Conservation (phyloP, 1,140 invertebrate species). For the Trissolcus basalis region DNA sequence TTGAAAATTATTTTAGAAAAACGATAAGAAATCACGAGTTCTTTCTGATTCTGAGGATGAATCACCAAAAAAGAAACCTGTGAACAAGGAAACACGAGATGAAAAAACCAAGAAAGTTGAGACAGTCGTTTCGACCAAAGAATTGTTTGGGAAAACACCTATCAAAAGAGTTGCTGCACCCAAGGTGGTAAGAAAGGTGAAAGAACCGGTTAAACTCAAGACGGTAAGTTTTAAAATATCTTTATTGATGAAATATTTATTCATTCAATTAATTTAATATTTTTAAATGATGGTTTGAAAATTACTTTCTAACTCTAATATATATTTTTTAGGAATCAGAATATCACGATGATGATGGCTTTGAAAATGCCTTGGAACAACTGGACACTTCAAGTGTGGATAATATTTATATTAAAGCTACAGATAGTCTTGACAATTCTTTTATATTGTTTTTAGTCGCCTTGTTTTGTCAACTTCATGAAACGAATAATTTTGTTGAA, state of each 20-base stretch:
- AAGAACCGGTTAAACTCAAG: not conserved
- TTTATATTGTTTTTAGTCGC: not conserved
- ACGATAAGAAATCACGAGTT: slow-evolving; percentile 4
- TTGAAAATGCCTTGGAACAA: slow-evolving; percentile 80
- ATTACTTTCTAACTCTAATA: too few species aligned
- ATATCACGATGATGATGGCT: slow-evolving; percentile 82
- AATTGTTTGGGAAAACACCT: slow-evolving; percentile 73
- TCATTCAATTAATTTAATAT: too few species aligned
- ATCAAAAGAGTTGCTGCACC: slow-evolving; percentile 64
- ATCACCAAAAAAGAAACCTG: slow-evolving; percentile 25
- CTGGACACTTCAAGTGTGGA: slow-evolving; percentile 75
- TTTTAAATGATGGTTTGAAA: too few species aligned
- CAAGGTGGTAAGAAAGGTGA: slow-evolving; percentile 55
- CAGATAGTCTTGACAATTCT: slow-evolving; percentile 18
- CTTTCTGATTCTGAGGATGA: slow-evolving; percentile 72
- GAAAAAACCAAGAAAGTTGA: slow-evolving; percentile 14
- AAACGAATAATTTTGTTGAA: too few species aligned
- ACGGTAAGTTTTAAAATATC: too few species aligned
- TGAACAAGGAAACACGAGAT: slow-evolving; percentile 18
- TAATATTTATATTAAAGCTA: slow-evolving; percentile 45
- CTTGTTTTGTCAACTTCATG: too few species aligned
- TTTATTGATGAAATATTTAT: too few species aligned
- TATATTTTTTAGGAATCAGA: slow-evolving; percentile 72
- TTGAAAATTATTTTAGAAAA: slow-evolving; percentile 43
- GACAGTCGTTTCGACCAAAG: slow-evolving; percentile 53